A percentile compares a stretch with the other conserved stretches of the same genome.
phyloP scores from a whole-genome alignment of 23 tunicate genomes.

The Styela plicata region DNA sequence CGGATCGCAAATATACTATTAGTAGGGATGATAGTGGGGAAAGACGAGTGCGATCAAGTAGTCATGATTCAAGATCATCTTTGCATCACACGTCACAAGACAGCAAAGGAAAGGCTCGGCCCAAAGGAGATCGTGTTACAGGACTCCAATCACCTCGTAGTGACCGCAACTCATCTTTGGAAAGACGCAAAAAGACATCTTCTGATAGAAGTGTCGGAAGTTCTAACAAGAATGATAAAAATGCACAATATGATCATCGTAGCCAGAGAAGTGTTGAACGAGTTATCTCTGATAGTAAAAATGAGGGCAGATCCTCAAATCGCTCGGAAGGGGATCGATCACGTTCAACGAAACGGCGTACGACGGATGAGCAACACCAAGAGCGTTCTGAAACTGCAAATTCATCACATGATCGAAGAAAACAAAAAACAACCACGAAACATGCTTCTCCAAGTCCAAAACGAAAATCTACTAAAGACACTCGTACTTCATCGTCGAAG shows the following conservation, averaged over 20 bases:
- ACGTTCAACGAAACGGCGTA: neutral
- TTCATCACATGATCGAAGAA: neutral
- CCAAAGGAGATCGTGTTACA: neutral
- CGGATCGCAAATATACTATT: slow-evolving; percentile 8
- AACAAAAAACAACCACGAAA: neutral
- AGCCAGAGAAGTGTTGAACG: neutral
- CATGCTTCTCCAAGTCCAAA: neutral
- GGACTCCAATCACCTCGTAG: neutral
- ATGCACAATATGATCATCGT: neutral
- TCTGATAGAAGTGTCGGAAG: neutral
- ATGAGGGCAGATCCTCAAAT: neutral
- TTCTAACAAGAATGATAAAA: neutral
- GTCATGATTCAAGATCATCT: slow-evolving; percentile 19
- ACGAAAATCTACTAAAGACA: neutral
- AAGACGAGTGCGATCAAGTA: slow-evolving; percentile 3
- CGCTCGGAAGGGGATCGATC: neutral
- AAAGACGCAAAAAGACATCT: slow-evolving; percentile 13
- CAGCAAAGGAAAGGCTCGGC: neutral
- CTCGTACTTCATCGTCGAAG: neutral
- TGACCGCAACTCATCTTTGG: neutral
- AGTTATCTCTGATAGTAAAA: neutral
- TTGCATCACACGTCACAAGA: neutral
- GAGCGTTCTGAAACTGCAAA: neutral
- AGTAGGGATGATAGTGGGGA: neutral
- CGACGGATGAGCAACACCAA: neutral